Base-by-base conservation (phyloP, 2,888 invertebrate genomes). In the Linnaemya vulpina region DNA sequence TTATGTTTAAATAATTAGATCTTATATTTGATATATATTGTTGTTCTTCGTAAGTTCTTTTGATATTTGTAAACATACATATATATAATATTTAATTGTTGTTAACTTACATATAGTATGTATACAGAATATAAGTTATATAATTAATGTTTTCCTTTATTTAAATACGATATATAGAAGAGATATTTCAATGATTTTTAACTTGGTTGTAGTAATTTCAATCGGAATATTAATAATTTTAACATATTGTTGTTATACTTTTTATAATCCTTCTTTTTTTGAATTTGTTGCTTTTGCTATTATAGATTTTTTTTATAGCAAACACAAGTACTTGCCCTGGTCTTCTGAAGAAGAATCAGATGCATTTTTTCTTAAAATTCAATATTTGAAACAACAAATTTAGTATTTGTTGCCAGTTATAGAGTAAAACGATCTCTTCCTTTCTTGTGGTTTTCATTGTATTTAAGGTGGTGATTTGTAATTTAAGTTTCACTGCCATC, bases 111-210 rank as follows among this genome's bases (percentile, higher is more conserved):
- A 58, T 35, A n/a, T 9, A 0, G 22, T 46, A 65, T 51, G 40
- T 43, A 75, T 49, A 60, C 22, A 65, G 60, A 68, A 60, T 76
- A 70, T 82, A 63, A 35, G 46, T 82, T 70, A 40, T 70, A 62
- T 80, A 58, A 58, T 76, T 58, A 13, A 55, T 51, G 13, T n/a
- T 25, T 10, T 65, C 49, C 1, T 20, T 43, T 53, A 46, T 30
- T 40, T 60, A 83, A 68, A 76, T 82, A 77, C 65, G 65, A 78
- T 83, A 78, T 20, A 70, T 22, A 77, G 70, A 71, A 77, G 70
- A 71, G 62, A 78, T 74, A 83, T 79, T 53, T 25, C 53, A 53
- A 73, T 78, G 51, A 73, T 78, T 73, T 62, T 67, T 74, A 73
- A 53, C 40, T 73, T 68, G 60, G 62, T 46, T 83, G 79, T 58